A percentile compares a stretch with the other conserved stretches of the same genome.
phyloP scores from a whole-genome alignment of 2,797 vertebrate species.

The Tapera naevia region DNA sequence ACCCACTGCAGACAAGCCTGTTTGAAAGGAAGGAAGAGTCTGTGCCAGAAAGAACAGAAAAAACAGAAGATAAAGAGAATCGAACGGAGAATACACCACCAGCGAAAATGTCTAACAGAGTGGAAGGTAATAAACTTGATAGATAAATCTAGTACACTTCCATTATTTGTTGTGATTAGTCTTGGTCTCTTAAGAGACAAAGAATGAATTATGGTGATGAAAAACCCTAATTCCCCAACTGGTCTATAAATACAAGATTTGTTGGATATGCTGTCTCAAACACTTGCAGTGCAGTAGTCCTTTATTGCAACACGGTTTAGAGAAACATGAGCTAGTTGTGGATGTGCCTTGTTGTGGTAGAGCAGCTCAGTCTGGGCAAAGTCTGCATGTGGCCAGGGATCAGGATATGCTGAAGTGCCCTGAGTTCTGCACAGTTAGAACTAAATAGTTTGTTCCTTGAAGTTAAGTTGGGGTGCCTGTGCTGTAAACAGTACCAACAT shows the following conservation, averaged over 20 bases:
- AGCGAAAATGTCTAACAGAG: constrained; percentile 71
- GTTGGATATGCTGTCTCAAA: not conserved
- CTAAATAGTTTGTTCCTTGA: not conserved
- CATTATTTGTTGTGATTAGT: not conserved
- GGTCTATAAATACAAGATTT: not conserved
- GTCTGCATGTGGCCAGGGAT: not conserved
- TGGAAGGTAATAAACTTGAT: constrained; percentile 69
- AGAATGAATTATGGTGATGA: not conserved
- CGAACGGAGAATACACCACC: constrained; percentile 45
- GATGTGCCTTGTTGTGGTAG: not conserved
- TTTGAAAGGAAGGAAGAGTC: constrained; percentile 77
- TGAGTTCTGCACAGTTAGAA: not conserved
- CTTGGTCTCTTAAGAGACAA: not conserved
- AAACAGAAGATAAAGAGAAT: constrained; percentile 75
- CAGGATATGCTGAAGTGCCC: not conserved
- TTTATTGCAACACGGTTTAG: fast-evolving
- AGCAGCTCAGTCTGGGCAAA: not conserved
- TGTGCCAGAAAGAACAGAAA: constrained; percentile 68
- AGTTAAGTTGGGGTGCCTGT: not conserved
- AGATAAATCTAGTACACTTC: not conserved
- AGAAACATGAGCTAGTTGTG: not conserved
- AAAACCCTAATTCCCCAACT: not conserved
- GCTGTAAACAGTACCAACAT: not conserved
- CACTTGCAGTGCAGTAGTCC: not conserved
- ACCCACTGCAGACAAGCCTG: constrained; percentile 38